Percentiles rank a stretch among this genome's conserved stretches.
Evolutionary conservation across 2,888 invertebrate species (phyloP).

Genomic region (Trissolcus japonicus): DNA sequence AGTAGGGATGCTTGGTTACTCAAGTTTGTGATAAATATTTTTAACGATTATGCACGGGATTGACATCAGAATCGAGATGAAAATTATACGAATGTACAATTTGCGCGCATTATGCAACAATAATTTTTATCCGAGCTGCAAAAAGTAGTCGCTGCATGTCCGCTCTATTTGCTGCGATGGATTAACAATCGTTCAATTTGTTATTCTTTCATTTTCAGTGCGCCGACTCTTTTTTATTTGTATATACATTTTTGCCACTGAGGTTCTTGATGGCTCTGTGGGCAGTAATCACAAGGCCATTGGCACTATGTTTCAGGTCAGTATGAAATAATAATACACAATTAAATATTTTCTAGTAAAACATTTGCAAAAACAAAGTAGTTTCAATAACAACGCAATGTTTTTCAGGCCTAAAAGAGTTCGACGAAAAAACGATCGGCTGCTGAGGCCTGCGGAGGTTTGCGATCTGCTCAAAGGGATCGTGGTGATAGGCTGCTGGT

Average conservation of each 20-base stretch:
- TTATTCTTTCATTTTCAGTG: conserved; percentile 81
- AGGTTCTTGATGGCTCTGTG: conserved; percentile 92
- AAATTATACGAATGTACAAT: too few species aligned
- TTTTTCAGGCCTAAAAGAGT: conserved; percentile 62
- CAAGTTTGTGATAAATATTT: too few species aligned
- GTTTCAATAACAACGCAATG: not conserved
- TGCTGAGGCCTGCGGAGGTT: conserved; percentile 91
- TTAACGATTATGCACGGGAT: too few species aligned
- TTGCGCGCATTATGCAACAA: too few species aligned
- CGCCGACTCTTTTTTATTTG: conserved; percentile 97
- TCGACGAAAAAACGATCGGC: conserved; percentile 77
- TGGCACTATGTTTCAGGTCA: conserved; percentile 86
- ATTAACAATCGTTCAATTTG: conserved; percentile 2
- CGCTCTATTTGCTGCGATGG: not conserved
- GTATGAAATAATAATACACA: conserved; percentile 53
- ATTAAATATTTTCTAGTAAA: not conserved
- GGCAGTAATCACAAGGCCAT: conserved; percentile 85
- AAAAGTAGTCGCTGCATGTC: not conserved
- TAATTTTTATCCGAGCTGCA: not conserved
- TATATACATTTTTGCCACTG: conserved; percentile 97
- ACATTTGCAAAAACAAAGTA: not conserved
- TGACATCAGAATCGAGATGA: too few species aligned
- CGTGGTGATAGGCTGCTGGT: conserved; percentile 88
- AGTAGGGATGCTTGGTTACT: too few species aligned
- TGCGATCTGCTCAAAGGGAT: conserved; percentile 97